Base-by-base conservation (phyloP, 2,888 invertebrate genomes). In the Megaustenia siamemsis region DNA sequence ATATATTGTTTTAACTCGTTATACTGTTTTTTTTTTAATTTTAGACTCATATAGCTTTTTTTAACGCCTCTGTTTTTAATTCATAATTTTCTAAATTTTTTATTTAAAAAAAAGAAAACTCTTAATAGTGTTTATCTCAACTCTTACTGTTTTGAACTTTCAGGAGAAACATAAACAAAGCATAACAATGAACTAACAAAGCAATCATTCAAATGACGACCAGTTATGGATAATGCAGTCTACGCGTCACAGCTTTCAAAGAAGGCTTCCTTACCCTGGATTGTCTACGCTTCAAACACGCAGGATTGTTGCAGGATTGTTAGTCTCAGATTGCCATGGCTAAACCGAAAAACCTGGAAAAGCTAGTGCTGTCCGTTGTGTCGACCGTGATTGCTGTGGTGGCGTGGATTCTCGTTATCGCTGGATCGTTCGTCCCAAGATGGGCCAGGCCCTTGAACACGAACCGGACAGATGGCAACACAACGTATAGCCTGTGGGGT, bases 401-500 rank as follows among this genome's bases (percentile, higher is more conserved):
- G 15, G 86, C 86, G 21, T 63, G 84, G 68, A 56, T 45, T 2
- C 80, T 88, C 45, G 82, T 87, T 63, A 28, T 87, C 43, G 86
- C 84, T 12, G 87, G 87, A 5, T 87, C 88, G 10, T 87, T 88
- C 71, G 69, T 87, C n/a, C 89, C 87, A 6, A 32, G 69, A 24
- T 88, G 88, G 88, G 84, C 86, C 15, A 43, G 83, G 32, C 86
- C 83, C 1, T 63, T 78, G 35, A 87, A 88, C 77, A 40, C 53
- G 15, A 86, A 77, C 45, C 68, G 73, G 21, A 66, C 79, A 3
- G 86, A 86, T 0, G 86, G 79, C 40, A 87, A 88, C 60, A 73
- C 79, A 15, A 85, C 84, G 21, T 87, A 85, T 81, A 87, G 87
- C 49, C 71, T 88, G 83, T 88, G 88, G 88, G 87, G 84, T 0